phyloP scores from a whole-genome alignment of 2,888 invertebrate genomes.

The Papilio gigon region DNA sequence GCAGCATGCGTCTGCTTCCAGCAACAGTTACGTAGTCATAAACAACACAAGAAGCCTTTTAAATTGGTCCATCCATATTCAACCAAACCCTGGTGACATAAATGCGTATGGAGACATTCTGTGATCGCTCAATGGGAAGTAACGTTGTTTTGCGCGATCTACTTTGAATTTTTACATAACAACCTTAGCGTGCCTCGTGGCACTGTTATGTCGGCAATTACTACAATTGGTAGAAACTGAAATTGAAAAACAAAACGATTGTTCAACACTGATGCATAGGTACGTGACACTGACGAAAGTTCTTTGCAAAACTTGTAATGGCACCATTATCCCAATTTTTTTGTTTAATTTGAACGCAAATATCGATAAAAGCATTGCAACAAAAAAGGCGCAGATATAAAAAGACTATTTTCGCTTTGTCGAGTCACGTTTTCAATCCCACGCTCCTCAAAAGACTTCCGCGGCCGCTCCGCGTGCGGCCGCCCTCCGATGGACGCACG shows the following conservation, averaged over 20 bases:
- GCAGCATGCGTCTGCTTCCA: neutral
- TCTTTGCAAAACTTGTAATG: slow-evolving; percentile 5
- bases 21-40: neutral
- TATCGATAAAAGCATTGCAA: slow-evolving; percentile 31
- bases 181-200: neutral
- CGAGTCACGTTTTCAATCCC: slow-evolving; percentile 37
- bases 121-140: neutral
- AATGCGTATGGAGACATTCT: neutral
- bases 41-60: neutral
- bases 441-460: slow-evolving; percentile 36
- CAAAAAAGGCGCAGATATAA: slow-evolving; percentile 27
- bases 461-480: slow-evolving; percentile 31
- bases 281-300: neutral
- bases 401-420: slow-evolving; percentile 34
- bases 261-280: neutral
- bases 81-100: neutral
- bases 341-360: slow-evolving; percentile 14
- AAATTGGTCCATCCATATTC: neutral
- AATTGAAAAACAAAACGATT: slow-evolving; percentile 15
- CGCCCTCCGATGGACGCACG: slow-evolving; percentile 33
- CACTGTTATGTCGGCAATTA: slow-evolving; percentile 5
- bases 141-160: neutral
- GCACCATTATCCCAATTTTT: slow-evolving; percentile 13
- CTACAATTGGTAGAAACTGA: slow-evolving; percentile 2
- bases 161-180: neutral